A percentile compares a stretch with the other conserved stretches of the same genome.
Evolutionary conservation across 1,140 invertebrate genomes (phyloP).

Genomic region (Chironomus striatipennis): DNA sequence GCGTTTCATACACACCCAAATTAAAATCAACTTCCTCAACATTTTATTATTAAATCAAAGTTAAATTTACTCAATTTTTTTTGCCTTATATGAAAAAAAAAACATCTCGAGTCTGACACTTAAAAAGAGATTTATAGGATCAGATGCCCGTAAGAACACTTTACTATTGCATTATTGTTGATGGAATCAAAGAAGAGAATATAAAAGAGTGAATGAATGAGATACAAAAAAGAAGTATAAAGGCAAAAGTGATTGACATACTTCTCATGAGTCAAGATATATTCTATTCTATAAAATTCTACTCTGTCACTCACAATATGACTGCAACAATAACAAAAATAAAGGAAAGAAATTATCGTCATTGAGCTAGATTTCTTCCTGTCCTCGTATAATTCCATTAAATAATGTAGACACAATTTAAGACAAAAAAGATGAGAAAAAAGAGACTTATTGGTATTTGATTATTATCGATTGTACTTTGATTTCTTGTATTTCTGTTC

Average conservation of each 20-base stretch:
- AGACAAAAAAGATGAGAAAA: not conserved
- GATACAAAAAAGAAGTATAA: not conserved
- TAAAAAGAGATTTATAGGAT: not conserved
- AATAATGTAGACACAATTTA: too few relatives aligned
- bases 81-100: too few relatives aligned
- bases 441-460: conserved; percentile 1
- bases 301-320: not conserved
- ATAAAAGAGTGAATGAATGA: not conserved
- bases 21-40: too few relatives aligned
- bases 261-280: not conserved
- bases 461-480: not conserved
- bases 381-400: not conserved
- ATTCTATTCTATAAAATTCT: not conserved
- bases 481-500: not conserved
- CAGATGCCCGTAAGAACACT: not conserved
- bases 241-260: not conserved
- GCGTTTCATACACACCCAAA: too few relatives aligned
- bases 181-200: not conserved
- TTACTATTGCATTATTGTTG: not conserved
- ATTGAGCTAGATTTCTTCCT: conserved; percentile 13
- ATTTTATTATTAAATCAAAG: too few relatives aligned
- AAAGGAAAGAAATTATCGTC: not conserved
- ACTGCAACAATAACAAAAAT: too few relatives aligned
- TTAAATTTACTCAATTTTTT: too few relatives aligned
- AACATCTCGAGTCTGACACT: too few relatives aligned